Evolutionary conservation across 2,113 vertebrate genomes (phyloP), one percentile per base, ranked within the genome.

Genomic region (Thalassarche chlororhynchos): DNA sequence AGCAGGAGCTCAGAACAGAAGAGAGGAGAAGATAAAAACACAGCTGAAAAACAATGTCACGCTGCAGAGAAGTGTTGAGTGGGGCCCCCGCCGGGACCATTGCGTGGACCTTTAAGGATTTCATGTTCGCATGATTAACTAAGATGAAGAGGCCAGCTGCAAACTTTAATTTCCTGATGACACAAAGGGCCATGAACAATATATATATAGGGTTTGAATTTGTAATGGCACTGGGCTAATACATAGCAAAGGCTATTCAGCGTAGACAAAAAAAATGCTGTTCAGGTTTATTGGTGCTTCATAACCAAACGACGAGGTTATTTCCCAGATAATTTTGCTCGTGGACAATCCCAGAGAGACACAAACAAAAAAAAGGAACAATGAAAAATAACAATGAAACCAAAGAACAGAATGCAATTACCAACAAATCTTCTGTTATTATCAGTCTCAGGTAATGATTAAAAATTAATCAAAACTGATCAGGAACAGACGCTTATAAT

Each of bases 111-210:
- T 98, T 98, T 97, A 98, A 98, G 97, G 97, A 97, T 96, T 98
- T 98, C 96, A 89, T 98, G 98, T 98, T 96, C 97, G 98, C 98
- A 97, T 98, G 98, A 98, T 98, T 98, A 98, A 97, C 96, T 98
- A 97, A 97, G 98, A 98, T 98, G 98, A 98, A 98, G 98, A 97
- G 97, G 94, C 98, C 98, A 98, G 98, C 98, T 98, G 98, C 98
- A 98, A 98, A 98, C 95, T 98, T 98, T 98, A 98, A 98, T 98
- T 98, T 98, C 98, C 98, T 98, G 97, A 98, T 97, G 97, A 98
- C 97, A 98, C 98, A 98, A 98, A 97, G 95, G 98, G 90, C 96
- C 62, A 90, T 70, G 97, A 98, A 98, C 98, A 98, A 98, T 98
- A 98, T 97, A 97, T 94, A 97, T 98, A 95, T 97, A 97, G 97